Base-by-base conservation (phyloP, 2,888 invertebrate genomes). In the Diarsia dahlii region DNA sequence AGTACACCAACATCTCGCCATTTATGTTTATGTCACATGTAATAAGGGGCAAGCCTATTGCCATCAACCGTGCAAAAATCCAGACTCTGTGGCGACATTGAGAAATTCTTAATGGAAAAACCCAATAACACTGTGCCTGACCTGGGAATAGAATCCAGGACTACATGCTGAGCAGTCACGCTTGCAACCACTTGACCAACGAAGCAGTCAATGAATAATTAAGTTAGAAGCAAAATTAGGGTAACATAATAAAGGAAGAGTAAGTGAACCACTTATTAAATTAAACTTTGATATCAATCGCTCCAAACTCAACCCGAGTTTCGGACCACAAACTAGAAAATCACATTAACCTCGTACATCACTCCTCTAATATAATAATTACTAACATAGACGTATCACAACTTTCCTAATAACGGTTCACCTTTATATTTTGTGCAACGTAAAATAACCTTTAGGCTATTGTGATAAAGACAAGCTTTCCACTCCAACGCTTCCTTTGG, bases 381-480 rank as follows among this genome's bases (percentile, higher is more conserved):
- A 73, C 56, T 64, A 70, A 70, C 58, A 66, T 81, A 77, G 20
- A 85, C 84, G 75, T 84, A 84, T 84, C 85, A 83, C 81, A 91
- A 90, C 90, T 90, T 90, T 86, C 73, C 80, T 85, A 89, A 88
- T 90, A 80, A 63, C 65, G 45, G 60, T 74, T 64, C 80, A 75
- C 62, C 58, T 69, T 76, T 72, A 72, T 73, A 60, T 74, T 52
- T 39, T 5, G n/a, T n/a, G 13, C 71, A 81, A 78, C 58, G 71
- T 45, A 86, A 86, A 84, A 64, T 87, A 62, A 74, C 78, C 84
- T 82, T 82, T 87, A 87, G 67, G 10, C 1, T 39, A 8, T 68
- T 71, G 74, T 62, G 2, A 65, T 85, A 86, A 82, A 79, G 82
- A 78, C 69, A 46, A 67, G 71, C 70, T 71, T 78, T 82, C 78